Evolutionary conservation across 2,888 invertebrate genomes (phyloP).

Genomic region (Calameuta idolon): DNA sequence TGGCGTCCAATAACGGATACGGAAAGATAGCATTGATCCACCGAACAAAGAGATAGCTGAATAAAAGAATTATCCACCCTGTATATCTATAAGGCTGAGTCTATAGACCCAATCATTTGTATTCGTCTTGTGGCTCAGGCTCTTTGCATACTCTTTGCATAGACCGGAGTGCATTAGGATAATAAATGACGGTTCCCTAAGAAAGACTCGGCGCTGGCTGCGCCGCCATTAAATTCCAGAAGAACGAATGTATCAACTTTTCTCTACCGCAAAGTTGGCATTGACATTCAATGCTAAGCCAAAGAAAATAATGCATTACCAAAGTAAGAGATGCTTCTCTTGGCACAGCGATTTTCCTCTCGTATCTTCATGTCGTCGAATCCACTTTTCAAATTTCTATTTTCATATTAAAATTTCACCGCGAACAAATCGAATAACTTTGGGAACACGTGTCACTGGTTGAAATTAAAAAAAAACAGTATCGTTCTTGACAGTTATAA

Average conservation of each 20-base stretch:
- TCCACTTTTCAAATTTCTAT: not conserved
- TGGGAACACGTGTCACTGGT: not conserved
- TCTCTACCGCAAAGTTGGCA: not conserved
- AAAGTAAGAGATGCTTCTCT: slow-evolving; percentile 56
- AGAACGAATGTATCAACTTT: not conserved
- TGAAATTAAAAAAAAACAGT: not conserved
- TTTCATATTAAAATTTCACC: not conserved
- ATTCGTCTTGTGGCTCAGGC: not conserved
- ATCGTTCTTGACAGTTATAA: not conserved
- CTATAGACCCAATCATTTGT: not conserved
- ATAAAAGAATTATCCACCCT: not conserved
- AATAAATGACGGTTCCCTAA: not conserved
- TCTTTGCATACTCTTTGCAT: slow-evolving; percentile 6
- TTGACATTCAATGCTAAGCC: not conserved
- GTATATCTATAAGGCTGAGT: not conserved
- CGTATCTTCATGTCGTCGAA: slow-evolving; percentile 52
- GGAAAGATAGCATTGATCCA: not conserved
- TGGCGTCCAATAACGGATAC: not conserved
- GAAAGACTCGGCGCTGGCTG: not conserved
- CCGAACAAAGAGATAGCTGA: not conserved
- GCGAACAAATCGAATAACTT: not conserved
- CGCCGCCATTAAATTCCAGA: not conserved
- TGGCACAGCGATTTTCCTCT: slow-evolving; percentile 56
- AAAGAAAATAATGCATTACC: slow-evolving; percentile 44
- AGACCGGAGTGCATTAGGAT: slow-evolving; percentile 4